Percentiles rank a stretch among this genome's conserved stretches.
phyloP scores from a whole-genome alignment of 2,113 vertebrate genomes.

The Leptocoma aspasia region DNA sequence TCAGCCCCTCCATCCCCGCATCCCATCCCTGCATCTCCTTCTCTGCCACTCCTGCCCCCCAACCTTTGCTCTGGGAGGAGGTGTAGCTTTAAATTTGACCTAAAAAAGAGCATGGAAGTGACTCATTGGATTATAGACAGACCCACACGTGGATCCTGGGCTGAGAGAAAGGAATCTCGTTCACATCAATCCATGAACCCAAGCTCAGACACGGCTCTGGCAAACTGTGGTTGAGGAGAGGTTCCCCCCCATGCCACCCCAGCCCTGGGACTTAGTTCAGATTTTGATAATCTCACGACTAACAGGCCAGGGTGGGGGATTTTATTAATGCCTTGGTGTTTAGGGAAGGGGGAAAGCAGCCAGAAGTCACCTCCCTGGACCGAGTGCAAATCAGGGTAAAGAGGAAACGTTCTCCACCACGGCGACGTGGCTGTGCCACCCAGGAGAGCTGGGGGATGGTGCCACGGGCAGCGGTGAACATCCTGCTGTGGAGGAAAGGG shows the following conservation, averaged over 20 bases:
- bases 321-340: neutral
- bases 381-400: neutral
- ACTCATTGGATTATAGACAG: neutral
- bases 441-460: neutral
- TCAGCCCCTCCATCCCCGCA: accelerated
- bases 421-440: neutral
- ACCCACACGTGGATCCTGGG: neutral
- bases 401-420: neutral
- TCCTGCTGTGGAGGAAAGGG: neutral
- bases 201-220: accelerated
- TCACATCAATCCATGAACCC: neutral
- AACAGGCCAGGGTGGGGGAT: neutral
- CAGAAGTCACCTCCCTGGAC: neutral
- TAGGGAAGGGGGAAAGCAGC: neutral
- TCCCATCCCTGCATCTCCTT: neutral
- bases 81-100: neutral
- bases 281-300: neutral
- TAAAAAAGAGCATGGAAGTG: neutral
- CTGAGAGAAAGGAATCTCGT: neutral
- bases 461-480: neutral
- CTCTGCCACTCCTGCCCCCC: accelerated
- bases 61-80: neutral
- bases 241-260: neutral
- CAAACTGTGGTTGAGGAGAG: neutral
- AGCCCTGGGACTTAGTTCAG: neutral